phyloP scores from a whole-genome alignment of 2,113 vertebrate genomes.

The Illadopsis cleaveri region DNA sequence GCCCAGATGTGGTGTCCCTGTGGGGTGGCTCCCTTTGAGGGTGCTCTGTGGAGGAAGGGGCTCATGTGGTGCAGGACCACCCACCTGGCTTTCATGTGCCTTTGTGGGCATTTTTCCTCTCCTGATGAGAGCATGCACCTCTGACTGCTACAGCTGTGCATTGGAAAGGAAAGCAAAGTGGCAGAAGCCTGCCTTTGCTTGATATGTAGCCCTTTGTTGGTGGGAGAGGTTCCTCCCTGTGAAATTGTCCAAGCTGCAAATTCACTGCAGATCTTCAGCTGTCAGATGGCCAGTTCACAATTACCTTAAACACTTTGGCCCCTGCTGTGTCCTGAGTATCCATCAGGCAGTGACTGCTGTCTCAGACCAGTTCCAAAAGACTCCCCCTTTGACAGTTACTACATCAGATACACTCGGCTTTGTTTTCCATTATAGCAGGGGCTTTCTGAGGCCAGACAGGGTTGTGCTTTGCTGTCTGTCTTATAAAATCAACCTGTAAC shows the following conservation, averaged over 20 bases:
- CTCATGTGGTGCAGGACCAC: neutral
- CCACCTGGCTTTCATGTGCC: neutral
- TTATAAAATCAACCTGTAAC: neutral
- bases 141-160: neutral
- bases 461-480: neutral
- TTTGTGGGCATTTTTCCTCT: neutral
- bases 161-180: neutral
- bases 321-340: neutral
- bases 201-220: neutral
- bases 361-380: neutral
- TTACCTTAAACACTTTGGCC: slow-evolving; percentile 1
- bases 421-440: neutral
- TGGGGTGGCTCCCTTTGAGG: fast-evolving
- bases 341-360: neutral
- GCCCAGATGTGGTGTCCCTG: fast-evolving
- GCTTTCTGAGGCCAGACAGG: neutral
- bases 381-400: neutral
- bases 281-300: neutral
- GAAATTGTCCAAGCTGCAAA: neutral
- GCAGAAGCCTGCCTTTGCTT: neutral
- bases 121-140: neutral
- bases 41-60: neutral
- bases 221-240: neutral
- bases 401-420: neutral
- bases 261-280: neutral